Evolutionary conservation across 2,888 invertebrate genomes (phyloP), one percentile per base, ranked within the genome.

Genomic region (Harpalus rufipes): DNA sequence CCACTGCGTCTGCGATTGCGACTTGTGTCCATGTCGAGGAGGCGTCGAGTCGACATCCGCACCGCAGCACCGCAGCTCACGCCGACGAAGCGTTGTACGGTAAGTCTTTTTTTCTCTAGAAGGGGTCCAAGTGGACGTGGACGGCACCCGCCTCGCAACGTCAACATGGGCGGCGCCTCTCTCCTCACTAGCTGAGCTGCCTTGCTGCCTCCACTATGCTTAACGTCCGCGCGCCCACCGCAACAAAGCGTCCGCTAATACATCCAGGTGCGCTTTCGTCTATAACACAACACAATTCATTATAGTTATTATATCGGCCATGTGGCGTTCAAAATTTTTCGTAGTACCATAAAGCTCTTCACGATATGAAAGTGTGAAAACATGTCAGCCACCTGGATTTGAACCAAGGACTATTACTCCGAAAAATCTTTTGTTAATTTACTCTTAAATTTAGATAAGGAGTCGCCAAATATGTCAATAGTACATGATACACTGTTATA

Each of bases 261-360:
- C 97, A 93, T 98, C 97, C 92, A 98, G 93, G 91, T 98, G 98
- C 90, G 97, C 97, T 92, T 97, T 98, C 89, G 97, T 98, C 98
- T 98, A 95, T 16, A 74, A 32, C 32, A 32, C 32, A 44, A 68
- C 14, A 68, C 39, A 68, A n/a, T 51, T 68, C n/a, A 68, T 10
- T 65, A 7, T n/a, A n/a, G n/a, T n/a, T n/a, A n/a, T n/a, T n/a
- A n/a, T n/a, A n/a, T n/a, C n/a, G n/a, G n/a, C n/a, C n/a, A n/a
- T n/a, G n/a, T n/a, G n/a, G n/a, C n/a, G n/a, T n/a, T n/a, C n/a
- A n/a, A n/a, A n/a, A n/a, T n/a, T n/a, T n/a, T n/a, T n/a, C n/a
- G n/a, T n/a, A n/a, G n/a, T n/a, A n/a, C n/a, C n/a, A n/a, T n/a
- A n/a, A n/a, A n/a, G n/a, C n/a, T n/a, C n/a, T n/a, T n/a, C n/a